Evolutionary conservation across 2,888 invertebrate species (phyloP), one percentile per base, ranked within the genome.

Genomic region (Theretra japonica): DNA sequence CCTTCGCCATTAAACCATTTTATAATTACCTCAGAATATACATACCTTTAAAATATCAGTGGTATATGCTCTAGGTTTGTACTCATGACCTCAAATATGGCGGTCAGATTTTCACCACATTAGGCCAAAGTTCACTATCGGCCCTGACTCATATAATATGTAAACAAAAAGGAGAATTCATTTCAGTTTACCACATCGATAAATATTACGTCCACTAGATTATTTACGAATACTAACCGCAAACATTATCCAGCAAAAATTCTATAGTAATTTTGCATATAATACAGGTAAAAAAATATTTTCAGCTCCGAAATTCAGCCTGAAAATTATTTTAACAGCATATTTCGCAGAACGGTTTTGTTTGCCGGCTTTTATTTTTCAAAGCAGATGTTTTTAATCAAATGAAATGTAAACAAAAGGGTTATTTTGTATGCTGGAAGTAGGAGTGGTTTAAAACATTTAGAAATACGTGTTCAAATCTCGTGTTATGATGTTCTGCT

Each of bases 331-430:
- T 58, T 25, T 5, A 25, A 58, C 25, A 58, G 25, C 23, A 17
- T 17, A 25, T 25, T 25, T 58, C 25, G 58, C 17, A 1, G 25
- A 23, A 2, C 23, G 23, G 11, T 58, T 25, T 58, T 23, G 25
- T 25, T 28, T 4, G 23, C 1, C 1, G 15, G 17, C 17, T 58
- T 58, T 25, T 23, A 23, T 25, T 25, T 58, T 21, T 58, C 21
- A 58, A 58, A 19, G 50, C 53, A 53, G n/a, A 53, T n/a, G n/a
- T 58, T 25, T 58, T 58, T 58, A 15, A 58, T 17, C 58, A 25
- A 23, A 58, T 28, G 58, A 58, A 58, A 58, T 25, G 17, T 58
- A 25, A 25, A 28, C 58, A 58, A 23, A 58, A 15, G 25, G 25
- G 5, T 58, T 4, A 28, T 58, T 58, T 58, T 2, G 53, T 53